A percentile compares a stretch with the other conserved stretches of the same genome.
These are phyloP conservation scores for Leptopilina myrica DNA, from an alignment of 2,888 invertebrate genomes.

Conservation along the genomic window DNA sequence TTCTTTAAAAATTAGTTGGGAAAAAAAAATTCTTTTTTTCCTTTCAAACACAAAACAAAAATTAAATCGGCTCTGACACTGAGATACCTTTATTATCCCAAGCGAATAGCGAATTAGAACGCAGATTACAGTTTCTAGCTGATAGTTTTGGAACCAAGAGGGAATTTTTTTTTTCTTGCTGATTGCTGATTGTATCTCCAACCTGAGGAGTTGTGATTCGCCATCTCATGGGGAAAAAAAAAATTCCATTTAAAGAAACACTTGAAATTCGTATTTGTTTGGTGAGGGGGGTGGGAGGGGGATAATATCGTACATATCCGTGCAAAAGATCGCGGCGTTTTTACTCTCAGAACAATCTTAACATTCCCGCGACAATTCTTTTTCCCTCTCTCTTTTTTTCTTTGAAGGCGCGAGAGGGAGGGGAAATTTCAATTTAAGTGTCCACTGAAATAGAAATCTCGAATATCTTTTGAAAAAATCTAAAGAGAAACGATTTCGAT, in stretches of 20 bases:
- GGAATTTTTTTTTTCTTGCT: conserved; percentile 21
- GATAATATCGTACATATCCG: conserved; percentile 31
- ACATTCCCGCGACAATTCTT: conserved; percentile 34
- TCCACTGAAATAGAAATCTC: conserved; percentile 2
- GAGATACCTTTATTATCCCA: background rate
- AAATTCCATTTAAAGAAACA: conserved; percentile 19
- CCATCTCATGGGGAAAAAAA: conserved; percentile 1
- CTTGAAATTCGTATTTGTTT: conserved; percentile 20
- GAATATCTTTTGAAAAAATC: background rate
- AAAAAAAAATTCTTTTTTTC: no score
- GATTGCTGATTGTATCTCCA: conserved; percentile 39
- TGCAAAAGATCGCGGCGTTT: conserved; percentile 33
- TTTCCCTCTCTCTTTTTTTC: background rate
- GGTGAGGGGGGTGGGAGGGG: background rate
- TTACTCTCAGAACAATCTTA: conserved; percentile 19
- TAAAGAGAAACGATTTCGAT: no score
- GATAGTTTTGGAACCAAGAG: conserved; percentile 17
- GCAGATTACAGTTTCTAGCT: conserved; percentile 5
- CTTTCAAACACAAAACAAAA: no score
- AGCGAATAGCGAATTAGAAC: conserved; percentile 12
- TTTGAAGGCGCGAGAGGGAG: no score
- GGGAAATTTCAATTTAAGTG: background rate
- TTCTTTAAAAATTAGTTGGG: no score
- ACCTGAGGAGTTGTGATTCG: conserved; percentile 22
- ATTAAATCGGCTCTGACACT: no score